These are phyloP conservation scores for Drosophila prosaltans DNA, from an alignment of 1,140 invertebrate genomes.

Conservation along the genomic window DNA sequence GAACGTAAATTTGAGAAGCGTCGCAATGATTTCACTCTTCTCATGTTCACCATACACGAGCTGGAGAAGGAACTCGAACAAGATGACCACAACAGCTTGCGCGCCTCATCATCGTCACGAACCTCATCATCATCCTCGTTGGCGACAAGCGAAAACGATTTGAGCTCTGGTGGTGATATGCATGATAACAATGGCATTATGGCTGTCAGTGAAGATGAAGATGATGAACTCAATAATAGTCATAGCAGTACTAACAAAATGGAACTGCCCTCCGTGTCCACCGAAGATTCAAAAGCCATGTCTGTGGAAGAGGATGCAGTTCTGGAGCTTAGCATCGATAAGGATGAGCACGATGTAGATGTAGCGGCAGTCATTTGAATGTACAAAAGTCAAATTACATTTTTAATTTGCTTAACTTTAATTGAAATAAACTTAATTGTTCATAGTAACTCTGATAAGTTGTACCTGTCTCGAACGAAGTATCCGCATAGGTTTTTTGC, in stretches of 20 bases:
- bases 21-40: constrained; percentile 93
- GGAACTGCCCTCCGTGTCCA: constrained; percentile 54
- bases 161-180: constrained; percentile 31
- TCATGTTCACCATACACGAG: constrained; percentile 92
- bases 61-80: constrained; percentile 90
- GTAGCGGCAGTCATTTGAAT: constrained; percentile 55
- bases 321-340: constrained; percentile 75
- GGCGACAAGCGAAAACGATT: constrained; percentile 40
- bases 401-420: constrained; percentile 1
- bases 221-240: constrained; percentile 59
- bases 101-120: constrained; percentile 46
- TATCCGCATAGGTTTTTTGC: neutral
- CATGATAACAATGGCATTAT: constrained; percentile 71
- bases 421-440: constrained; percentile 4
- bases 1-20: constrained; percentile 91
- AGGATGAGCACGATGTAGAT: constrained; percentile 71
- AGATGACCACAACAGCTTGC: constrained; percentile 78
- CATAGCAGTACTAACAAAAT: constrained; percentile 52
- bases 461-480: neutral
- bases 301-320: constrained; percentile 78
- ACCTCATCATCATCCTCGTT: constrained; percentile 46
- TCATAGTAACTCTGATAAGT: neutral
- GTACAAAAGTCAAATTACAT: constrained; percentile 8
- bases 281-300: constrained; percentile 74
- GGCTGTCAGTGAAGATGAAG: constrained; percentile 76